phyloP scores from a whole-genome alignment of 1,140 invertebrate genomes.

The Leptinotarsa undecemlineata region DNA sequence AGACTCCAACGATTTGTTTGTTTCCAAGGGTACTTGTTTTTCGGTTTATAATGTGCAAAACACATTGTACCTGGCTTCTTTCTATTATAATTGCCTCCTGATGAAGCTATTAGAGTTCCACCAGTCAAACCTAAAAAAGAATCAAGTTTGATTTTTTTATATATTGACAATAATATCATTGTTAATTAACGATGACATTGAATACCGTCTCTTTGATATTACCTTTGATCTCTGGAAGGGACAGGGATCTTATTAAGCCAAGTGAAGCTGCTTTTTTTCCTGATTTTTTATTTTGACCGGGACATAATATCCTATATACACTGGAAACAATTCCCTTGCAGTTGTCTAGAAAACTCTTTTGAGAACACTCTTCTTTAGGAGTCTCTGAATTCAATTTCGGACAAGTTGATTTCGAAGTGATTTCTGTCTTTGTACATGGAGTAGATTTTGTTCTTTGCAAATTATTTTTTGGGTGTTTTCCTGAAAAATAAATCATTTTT shows the following conservation, averaged over 20 bases:
- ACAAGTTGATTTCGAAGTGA: background rate
- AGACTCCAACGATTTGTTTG: background rate
- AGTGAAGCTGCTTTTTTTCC: conserved; percentile 1
- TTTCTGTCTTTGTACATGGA: background rate
- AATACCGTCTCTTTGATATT: background rate
- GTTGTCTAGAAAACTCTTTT: background rate
- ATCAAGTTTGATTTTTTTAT: too few relatives aligned
- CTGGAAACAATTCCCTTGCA: background rate
- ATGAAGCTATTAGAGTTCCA: background rate
- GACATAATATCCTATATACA: background rate
- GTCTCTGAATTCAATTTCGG: background rate
- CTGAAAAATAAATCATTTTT: too few relatives aligned
- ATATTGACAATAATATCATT: too few relatives aligned
- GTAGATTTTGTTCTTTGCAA: background rate
- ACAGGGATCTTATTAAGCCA: background rate
- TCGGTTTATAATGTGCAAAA: background rate
- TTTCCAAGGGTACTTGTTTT: background rate
- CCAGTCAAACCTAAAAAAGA: background rate
- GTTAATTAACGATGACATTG: too few relatives aligned
- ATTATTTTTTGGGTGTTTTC: background rate
- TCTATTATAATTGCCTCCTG: background rate
- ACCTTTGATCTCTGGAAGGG: background rate
- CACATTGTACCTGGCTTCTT: background rate
- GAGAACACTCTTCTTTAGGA: background rate
- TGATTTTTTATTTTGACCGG: background rate